These are phyloP conservation scores for Oceanodroma tethys DNA, from an alignment of 2,113 vertebrate genomes.

Conservation along the genomic window DNA sequence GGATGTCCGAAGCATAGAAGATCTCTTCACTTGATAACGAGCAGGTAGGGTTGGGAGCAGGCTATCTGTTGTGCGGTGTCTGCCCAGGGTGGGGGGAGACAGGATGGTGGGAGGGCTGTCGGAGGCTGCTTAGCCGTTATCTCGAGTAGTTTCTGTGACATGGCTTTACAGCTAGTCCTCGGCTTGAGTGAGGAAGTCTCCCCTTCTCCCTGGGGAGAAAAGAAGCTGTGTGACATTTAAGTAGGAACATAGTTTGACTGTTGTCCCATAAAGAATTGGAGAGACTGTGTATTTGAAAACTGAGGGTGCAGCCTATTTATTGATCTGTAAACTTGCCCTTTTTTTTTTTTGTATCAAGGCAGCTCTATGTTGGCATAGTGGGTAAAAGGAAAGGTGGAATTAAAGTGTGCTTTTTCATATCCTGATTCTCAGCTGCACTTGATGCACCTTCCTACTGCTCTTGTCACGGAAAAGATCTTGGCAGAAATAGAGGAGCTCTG, in stretches of 20 bases:
- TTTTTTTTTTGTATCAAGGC: not conserved
- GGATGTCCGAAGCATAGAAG: not conserved
- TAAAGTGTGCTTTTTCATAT: not conserved
- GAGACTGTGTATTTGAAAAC: not conserved
- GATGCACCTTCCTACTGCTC: not conserved
- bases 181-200: not conserved
- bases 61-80: rapidly evolving
- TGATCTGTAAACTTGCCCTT: not conserved
- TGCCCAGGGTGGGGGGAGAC: not conserved
- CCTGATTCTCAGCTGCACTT: not conserved
- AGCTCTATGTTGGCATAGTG: not conserved
- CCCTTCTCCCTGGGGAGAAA: not conserved
- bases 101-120: not conserved
- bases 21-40: not conserved
- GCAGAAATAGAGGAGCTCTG: not conserved
- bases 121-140: not conserved
- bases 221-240: not conserved
- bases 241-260: not conserved
- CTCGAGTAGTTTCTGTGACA: not conserved
- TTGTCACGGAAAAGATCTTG: not conserved
- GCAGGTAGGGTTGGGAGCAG: not conserved
- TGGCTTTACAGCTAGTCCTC: not conserved
- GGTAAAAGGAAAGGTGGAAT: not conserved
- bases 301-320: not conserved
- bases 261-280: not conserved